These are phyloP conservation scores for Anthopleura sola DNA, from an alignment of 64 coral and sea anemone species.

Conservation along the genomic window DNA sequence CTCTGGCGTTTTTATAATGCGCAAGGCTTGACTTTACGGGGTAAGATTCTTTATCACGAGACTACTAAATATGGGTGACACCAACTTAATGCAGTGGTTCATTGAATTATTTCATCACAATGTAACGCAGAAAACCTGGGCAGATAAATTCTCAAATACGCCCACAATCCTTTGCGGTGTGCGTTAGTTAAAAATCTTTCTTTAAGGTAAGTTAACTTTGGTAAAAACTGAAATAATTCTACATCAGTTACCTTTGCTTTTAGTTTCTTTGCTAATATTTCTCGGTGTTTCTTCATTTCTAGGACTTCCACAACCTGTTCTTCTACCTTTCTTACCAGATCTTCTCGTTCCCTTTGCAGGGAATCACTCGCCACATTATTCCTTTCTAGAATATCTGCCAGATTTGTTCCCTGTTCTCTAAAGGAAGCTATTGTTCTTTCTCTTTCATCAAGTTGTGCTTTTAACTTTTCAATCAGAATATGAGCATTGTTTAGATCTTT, in stretches of 20 bases:
- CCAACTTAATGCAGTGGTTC: too few species aligned
- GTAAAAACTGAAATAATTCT: neutral
- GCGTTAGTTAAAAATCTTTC: too few species aligned
- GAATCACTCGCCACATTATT: constrained; percentile 82
- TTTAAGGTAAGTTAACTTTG: too few species aligned
- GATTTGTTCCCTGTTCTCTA: constrained; percentile 66
- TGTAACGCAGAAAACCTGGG: too few species aligned
- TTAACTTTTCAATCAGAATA: constrained; percentile 55
- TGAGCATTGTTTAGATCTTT: constrained; percentile 51
- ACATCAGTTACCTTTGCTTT: constrained; percentile 43
- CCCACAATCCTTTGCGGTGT: too few species aligned
- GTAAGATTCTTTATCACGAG: too few species aligned
- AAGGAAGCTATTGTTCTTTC: constrained; percentile 82
- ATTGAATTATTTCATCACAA: too few species aligned
- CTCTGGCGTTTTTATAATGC: too few species aligned
- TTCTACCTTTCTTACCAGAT: constrained; percentile 69
- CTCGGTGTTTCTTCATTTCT: constrained; percentile 78
- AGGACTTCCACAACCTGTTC: constrained; percentile 71
- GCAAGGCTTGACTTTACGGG: too few species aligned
- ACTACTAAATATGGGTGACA: too few species aligned
- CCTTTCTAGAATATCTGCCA: constrained; percentile 77
- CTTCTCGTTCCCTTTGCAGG: constrained; percentile 74
- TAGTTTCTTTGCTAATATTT: constrained; percentile 78
- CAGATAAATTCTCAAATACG: too few species aligned
- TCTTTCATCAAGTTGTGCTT: constrained; percentile 75